These are phyloP conservation scores for Elachura formosa DNA, from an alignment of 2,113 vertebrate species.

Conservation along the genomic window DNA sequence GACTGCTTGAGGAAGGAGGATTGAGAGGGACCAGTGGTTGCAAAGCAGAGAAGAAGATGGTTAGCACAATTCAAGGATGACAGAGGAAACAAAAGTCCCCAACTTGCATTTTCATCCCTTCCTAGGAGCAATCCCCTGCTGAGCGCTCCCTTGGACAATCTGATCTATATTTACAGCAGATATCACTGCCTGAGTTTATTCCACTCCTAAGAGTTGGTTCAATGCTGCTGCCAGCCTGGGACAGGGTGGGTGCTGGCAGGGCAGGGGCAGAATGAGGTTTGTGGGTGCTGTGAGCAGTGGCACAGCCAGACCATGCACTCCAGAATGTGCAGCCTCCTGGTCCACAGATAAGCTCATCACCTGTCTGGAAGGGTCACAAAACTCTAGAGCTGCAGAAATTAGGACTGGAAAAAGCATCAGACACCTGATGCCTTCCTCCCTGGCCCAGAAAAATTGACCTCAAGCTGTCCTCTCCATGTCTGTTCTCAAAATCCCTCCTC, in stretches of 20 bases:
- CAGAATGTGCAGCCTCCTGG: background rate
- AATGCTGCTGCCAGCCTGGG: background rate
- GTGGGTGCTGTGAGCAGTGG: background rate
- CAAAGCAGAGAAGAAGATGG: background rate
- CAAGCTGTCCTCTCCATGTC: background rate
- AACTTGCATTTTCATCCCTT: background rate
- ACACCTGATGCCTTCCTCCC: background rate
- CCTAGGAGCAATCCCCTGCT: background rate
- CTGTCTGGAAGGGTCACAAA: background rate
- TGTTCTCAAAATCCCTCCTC: background rate
- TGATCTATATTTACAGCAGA: background rate
- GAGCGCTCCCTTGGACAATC: background rate
- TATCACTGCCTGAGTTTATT: background rate
- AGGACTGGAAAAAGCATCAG: background rate
- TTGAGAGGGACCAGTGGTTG: background rate
- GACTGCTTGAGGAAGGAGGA: background rate
- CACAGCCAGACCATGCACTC: fast-evolving
- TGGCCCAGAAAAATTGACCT: background rate
- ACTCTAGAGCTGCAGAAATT: background rate
- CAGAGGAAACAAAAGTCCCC: background rate
- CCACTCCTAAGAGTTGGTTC: background rate
- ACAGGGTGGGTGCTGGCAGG: background rate
- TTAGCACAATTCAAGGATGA: background rate
- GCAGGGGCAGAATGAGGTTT: background rate
- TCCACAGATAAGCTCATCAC: background rate